Evolutionary conservation across 2,888 invertebrate species (phyloP), one percentile per base, ranked within the genome.

Genomic region (Cheilosia scutellata): DNA sequence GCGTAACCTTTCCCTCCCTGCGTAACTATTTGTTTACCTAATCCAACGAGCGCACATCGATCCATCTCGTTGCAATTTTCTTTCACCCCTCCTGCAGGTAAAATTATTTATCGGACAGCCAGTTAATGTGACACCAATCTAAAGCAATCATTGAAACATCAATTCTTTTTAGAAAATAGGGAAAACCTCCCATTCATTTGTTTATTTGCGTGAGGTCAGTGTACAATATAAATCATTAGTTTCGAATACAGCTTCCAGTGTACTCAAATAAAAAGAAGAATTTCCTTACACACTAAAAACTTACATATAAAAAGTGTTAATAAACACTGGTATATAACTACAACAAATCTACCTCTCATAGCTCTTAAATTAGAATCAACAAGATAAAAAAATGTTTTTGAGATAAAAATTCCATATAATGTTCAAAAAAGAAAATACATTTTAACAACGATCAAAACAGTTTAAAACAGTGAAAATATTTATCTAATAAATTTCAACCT

Each of bases 241-340:
- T 55, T 37, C 9, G 47, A 75, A 68, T 74, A 75, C 42, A 29
- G 76, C 55, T 70, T 77, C 29, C 77, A 63, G 51, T 53, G 40
- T 74, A 58, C 5, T 58, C 29, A 66, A 84, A 84, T 75, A 70
- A 78, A 51, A 51, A 53, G 53, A 78, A 47, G 51, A 63, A 13
- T 2, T 33, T 55, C 11, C 80, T 80, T 84, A 80, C 47, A 63
- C 47, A 49, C 65, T 70, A 84, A 66, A 58, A 80, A 75, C 70
- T 80, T 84, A 84, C 84, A 75, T 79, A 79, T 77, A 77, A 62
- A 79, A 62, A 31, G 84, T 84, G 80, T 80, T 80, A 75, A 75
- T 70, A 75, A 80, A 80, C 80, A 80, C 84, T 42, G 40, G 63
- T 84, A 80, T 83, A 83, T 70, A 75, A 79, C 80, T 84, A 70